Conservation (phyloP, 2,888 invertebrate genomes). For the Ochropleura leucogaster region DNA sequence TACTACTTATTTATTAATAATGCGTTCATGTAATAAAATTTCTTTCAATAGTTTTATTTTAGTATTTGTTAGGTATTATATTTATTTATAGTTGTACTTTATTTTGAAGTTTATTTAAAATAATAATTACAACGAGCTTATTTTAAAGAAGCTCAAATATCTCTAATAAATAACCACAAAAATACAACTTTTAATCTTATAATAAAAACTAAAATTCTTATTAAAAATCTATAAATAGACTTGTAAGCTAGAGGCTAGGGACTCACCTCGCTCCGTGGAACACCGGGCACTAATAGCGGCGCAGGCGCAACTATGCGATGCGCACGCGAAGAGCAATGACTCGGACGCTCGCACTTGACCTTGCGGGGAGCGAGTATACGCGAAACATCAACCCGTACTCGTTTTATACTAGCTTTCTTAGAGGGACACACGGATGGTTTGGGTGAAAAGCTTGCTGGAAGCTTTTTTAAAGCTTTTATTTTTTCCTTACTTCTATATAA, state of each 20-base stretch:
- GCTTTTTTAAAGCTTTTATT: constrained; percentile 14
- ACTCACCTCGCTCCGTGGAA: constrained; percentile 69
- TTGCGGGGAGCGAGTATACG: constrained; percentile 85
- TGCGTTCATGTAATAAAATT: background rate
- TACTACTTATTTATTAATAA: background rate
- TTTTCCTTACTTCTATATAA: background rate
- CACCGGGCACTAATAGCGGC: constrained; percentile 68
- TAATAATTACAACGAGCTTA: background rate
- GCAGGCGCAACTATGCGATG: constrained; percentile 76
- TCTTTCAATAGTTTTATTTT: background rate
- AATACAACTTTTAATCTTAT: background rate
- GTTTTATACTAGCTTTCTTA: constrained; percentile 85
- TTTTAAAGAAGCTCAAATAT: background rate
- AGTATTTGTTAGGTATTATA: background rate
- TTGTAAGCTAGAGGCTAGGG: constrained; percentile 46
- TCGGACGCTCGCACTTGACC: constrained; percentile 88
- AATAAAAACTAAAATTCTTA: background rate
- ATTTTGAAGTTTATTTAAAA: background rate
- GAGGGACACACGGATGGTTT: constrained; percentile 68
- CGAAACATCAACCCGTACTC: constrained; percentile 85
- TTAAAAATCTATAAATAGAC: constrained; percentile 44
- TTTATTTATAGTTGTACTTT: background rate
- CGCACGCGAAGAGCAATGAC: constrained; percentile 87
- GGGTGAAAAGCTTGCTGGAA: constrained; percentile 12
- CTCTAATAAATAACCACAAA: background rate